Percentiles rank a stretch among this genome's conserved stretches.
These are phyloP conservation scores for Thalassophryne amazonica DNA, from an alignment of 2,797 vertebrate genomes.

Conservation along the genomic window DNA sequence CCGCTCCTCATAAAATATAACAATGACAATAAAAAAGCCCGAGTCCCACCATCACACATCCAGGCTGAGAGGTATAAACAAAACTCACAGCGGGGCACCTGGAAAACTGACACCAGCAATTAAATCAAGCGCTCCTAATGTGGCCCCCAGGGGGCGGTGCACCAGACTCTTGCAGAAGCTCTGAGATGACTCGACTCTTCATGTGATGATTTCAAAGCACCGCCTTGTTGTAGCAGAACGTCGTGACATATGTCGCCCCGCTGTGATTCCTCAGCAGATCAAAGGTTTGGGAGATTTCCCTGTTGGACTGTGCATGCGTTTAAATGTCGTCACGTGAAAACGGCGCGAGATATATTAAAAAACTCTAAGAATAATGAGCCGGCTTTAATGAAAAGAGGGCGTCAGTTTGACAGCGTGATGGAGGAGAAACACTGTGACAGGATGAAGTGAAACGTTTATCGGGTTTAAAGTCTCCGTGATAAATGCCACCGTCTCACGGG, in stretches of 20 bases:
- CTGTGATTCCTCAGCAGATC: conserved; percentile 46
- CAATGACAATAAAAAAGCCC: conserved; percentile 2
- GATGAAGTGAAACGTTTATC: not conserved
- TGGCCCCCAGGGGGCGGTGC: conserved; percentile 21
- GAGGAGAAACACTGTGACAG: conserved; percentile 7
- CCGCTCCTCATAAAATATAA: conserved; percentile 17
- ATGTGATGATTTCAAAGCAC: conserved; percentile 16
- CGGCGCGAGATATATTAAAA: conserved; percentile 15
- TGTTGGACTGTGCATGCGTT: conserved; percentile 42
- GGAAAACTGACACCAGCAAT: conserved; percentile 69
- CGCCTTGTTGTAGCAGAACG: conserved; percentile 23
- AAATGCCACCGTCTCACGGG: not conserved
- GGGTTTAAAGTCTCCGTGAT: not conserved
- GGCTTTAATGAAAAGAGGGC: conserved; percentile 24
- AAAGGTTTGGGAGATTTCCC: conserved; percentile 57
- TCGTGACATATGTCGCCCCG: conserved; percentile 39
- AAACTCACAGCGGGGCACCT: conserved; percentile 46
- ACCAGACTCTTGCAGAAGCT: conserved; percentile 31
- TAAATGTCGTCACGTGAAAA: conserved; percentile 38
- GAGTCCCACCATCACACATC: conserved; percentile 12
- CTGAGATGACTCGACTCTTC: conserved; percentile 35
- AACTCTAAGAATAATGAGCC: conserved; percentile 34
- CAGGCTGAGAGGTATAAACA: conserved; percentile 47
- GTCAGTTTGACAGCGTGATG: conserved; percentile 1
- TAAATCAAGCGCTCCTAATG: conserved; percentile 53